Percentiles rank a stretch among this genome's conserved stretches.
These are phyloP conservation scores for Calonectris borealis DNA, from an alignment of 2,113 vertebrate species.

Conservation along the genomic window DNA sequence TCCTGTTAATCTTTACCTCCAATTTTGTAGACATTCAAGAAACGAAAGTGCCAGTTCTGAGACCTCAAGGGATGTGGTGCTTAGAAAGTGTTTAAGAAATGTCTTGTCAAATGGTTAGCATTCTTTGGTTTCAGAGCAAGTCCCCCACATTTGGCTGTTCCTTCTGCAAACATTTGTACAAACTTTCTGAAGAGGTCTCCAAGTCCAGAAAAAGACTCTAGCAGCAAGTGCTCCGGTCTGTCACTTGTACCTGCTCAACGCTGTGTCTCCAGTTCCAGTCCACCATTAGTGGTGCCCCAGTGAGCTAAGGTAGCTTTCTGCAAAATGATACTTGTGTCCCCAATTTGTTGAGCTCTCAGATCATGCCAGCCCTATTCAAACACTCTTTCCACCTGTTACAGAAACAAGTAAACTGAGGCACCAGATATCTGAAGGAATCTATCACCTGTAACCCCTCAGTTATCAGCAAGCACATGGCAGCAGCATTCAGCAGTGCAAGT, in stretches of 20 bases:
- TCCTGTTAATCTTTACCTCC: neutral
- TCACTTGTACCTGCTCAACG: neutral
- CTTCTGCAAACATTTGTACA: neutral
- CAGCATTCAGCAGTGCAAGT: neutral
- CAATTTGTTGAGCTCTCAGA: neutral
- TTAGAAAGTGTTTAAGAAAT: neutral
- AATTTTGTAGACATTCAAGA: neutral
- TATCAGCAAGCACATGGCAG: neutral
- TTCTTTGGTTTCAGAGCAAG: neutral
- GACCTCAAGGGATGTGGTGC: neutral
- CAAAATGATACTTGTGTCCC: neutral
- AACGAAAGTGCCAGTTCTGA: neutral
- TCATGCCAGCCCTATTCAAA: neutral
- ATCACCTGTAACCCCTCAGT: neutral
- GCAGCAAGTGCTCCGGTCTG: neutral
- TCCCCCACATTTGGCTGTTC: neutral
- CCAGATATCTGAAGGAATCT: neutral
- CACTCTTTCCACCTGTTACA: neutral
- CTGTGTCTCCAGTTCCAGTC: neutral
- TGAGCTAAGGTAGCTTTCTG: neutral
- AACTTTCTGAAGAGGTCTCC: neutral
- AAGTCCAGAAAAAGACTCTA: neutral
- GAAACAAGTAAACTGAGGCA: neutral
- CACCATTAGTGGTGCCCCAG: neutral
- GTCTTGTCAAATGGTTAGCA: neutral